These are phyloP conservation scores for Pollenia amentaria DNA, from an alignment of 2,888 invertebrate genomes.

Conservation along the genomic window DNA sequence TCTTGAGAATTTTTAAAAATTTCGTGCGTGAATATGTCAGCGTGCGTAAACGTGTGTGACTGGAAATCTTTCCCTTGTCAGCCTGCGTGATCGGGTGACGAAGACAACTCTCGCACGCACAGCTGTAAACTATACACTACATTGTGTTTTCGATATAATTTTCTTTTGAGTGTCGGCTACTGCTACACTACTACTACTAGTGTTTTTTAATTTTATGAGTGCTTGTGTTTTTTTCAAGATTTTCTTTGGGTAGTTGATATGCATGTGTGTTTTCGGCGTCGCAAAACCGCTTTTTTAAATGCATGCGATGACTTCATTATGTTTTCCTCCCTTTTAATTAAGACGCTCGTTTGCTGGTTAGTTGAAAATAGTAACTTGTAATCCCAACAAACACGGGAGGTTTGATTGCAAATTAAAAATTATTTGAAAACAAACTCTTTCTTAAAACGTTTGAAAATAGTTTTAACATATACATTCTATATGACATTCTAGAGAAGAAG, in stretches of 20 bases:
- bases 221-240: not conserved
- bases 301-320: slow-evolving; percentile 65
- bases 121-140: too few relatives aligned
- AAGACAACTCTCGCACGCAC: too few relatives aligned
- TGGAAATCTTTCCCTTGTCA: too few relatives aligned
- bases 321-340: slow-evolving; percentile 68
- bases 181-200: not conserved
- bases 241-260: not conserved
- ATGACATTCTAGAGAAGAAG: too few relatives aligned
- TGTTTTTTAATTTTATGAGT: not conserved
- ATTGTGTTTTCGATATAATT: slow-evolving; percentile 10
- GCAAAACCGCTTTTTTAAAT: slow-evolving; percentile 62
- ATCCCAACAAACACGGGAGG: not conserved
- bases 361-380: not conserved
- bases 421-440: too few relatives aligned
- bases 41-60: too few relatives aligned
- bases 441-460: too few relatives aligned
- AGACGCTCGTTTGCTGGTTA: slow-evolving; percentile 64
- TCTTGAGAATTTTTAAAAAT: too few relatives aligned
- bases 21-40: too few relatives aligned
- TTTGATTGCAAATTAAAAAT: too few relatives aligned
- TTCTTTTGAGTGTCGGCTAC: slow-evolving; percentile 1
- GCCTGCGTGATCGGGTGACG: too few relatives aligned
- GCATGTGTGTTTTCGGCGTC: slow-evolving; percentile 57
- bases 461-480: too few relatives aligned